Evolutionary conservation across 2,113 vertebrate species (phyloP), one percentile per base, ranked within the genome.

Genomic region (Ammospiza caudacuta): DNA sequence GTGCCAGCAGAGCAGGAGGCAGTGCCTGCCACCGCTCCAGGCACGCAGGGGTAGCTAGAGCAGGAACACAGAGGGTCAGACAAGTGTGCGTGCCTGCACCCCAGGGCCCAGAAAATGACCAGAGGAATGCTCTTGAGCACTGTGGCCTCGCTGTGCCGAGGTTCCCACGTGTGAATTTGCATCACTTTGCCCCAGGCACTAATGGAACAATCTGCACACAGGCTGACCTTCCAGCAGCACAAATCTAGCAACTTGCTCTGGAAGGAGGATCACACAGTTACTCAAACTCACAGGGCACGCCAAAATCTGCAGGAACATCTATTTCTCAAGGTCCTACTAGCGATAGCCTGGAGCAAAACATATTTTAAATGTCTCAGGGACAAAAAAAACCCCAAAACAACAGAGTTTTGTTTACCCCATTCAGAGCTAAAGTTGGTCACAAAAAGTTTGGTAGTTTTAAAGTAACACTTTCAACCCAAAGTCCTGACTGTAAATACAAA

Each of bases 21-120:
- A 70, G 35, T 21, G 47, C 73, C 72, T 27, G 44, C 72, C 29
- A 33, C 77, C 29, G 58, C 7, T 2, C 58, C 67, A 28, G 31
- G 55, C 35, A 57, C 0, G 0, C 2, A 27, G 28, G 27, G 27
- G 22, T 2, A 69, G 59, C 24, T 15, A 12, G 59, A 70, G 58
- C 29, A 27, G 31, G 27, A 2, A 37, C 11, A 9, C 54, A 4
- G 15, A 43, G 59, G 1, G 20, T n/a, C 88, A 43, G 52, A 44
- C 21, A 22, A 75, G 49, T 0, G 0, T 12, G 39, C 10, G 16
- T 3, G 11, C 37, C 64, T 78, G 51, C 70, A 25, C 15, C 27
- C 35, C n/a, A 6, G 69, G 57, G 44, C 35, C 82, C 52, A 33
- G 57, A 31, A 52, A 75, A 17, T 1, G 63, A 55, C 6, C 27